Evolutionary conservation across 2,888 invertebrate genomes (phyloP).

Genomic region (Cordilura impudica): DNA sequence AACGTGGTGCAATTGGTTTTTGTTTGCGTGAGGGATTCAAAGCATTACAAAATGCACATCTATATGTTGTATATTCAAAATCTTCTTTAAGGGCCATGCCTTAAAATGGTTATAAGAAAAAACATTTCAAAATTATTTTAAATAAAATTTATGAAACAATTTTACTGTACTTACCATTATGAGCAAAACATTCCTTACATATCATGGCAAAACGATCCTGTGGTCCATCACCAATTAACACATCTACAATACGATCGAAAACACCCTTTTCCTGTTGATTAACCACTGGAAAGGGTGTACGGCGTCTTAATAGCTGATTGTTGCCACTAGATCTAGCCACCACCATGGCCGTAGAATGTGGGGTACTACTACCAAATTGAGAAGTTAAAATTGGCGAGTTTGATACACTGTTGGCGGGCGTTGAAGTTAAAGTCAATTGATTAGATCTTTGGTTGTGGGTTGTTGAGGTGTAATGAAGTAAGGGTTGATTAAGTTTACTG

Average conservation of each 20-base stretch:
- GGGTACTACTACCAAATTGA: background rate
- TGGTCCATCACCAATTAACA: constrained; percentile 96
- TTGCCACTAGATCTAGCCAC: constrained; percentile 32
- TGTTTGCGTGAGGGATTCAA: constrained; percentile 94
- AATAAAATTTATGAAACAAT: background rate
- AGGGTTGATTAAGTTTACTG: constrained; percentile 6
- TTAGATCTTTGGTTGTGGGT: constrained; percentile 6
- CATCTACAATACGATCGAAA: constrained; percentile 94
- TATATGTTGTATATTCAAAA: constrained; percentile 87
- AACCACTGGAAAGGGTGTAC: constrained; percentile 76
- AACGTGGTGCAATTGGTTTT: constrained; percentile 86
- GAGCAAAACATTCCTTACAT: constrained; percentile 91
- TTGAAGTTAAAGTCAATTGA: constrained; percentile 28
- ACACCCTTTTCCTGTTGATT: constrained; percentile 84
- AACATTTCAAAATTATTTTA: background rate
- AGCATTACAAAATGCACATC: constrained; percentile 93
- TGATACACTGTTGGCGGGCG: constrained; percentile 50
- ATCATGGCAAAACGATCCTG: constrained; percentile 96
- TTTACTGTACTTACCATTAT: constrained; percentile 86
- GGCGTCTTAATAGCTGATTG: constrained; percentile 70
- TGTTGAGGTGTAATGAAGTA: constrained; percentile 59
- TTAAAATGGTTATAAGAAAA: constrained; percentile 68
- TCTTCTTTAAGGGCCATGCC: constrained; percentile 86
- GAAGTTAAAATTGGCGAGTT: constrained; percentile 46
- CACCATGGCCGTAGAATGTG: constrained; percentile 34